Conservation (phyloP, 2,888 invertebrate species). For the Lutraria lutraria region DNA sequence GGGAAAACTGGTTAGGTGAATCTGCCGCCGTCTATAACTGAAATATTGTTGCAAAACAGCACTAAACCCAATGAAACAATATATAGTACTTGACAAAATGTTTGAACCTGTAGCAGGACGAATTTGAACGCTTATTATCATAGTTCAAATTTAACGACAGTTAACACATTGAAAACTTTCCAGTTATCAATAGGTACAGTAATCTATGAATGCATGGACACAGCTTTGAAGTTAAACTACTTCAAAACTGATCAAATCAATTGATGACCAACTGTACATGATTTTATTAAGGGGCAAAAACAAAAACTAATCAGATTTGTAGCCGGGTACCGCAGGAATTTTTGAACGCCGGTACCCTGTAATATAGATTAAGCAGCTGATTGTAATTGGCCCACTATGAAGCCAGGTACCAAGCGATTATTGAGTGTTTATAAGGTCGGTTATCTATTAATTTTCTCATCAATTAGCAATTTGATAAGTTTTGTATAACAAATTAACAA, state of each 20-base stretch:
- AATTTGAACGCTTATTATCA: slow-evolving; percentile 27
- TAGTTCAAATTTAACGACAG: slow-evolving; percentile 32
- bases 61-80: too few species aligned
- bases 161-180: slow-evolving; percentile 12
- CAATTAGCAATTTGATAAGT: slow-evolving; percentile 14
- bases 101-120: not conserved
- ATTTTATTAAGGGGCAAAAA: slow-evolving; percentile 36
- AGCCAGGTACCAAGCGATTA: slow-evolving; percentile 7
- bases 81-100: too few species aligned
- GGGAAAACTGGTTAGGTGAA: too few species aligned
- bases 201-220: slow-evolving; percentile 37
- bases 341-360: not conserved
- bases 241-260: slow-evolving; percentile 37
- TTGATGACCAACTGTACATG: slow-evolving; percentile 12
- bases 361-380: not conserved
- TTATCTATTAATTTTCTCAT: slow-evolving; percentile 11
- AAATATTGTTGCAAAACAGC: too few species aligned
- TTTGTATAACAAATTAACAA: not conserved
- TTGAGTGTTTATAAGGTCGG: not conserved
- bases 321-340: slow-evolving; percentile 33
- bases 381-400: not conserved
- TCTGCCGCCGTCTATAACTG: too few species aligned
- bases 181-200: slow-evolving; percentile 32
- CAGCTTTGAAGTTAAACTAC: slow-evolving; percentile 35
- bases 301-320: slow-evolving; percentile 45